phyloP scores from a whole-genome alignment of 2,113 vertebrate species.

The Saguinus imperator region DNA sequence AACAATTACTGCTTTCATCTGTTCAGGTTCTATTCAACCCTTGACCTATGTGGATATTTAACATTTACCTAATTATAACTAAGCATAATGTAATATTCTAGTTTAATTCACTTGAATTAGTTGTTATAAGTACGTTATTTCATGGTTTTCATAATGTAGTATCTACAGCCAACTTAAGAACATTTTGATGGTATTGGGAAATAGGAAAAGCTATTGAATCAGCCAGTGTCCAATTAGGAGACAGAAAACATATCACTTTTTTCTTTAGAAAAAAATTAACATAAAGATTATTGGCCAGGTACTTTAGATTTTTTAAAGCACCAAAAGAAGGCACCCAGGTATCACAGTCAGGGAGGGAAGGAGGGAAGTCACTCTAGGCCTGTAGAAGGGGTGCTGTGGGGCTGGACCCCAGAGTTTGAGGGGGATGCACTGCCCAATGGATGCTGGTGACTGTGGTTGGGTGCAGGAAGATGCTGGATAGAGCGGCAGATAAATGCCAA shows the following conservation, averaged over 20 bases:
- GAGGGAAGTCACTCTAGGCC: not conserved
- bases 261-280: not conserved
- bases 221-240: not conserved
- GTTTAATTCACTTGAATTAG: not conserved
- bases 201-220: not conserved
- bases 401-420: not conserved
- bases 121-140: not conserved
- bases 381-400: not conserved
- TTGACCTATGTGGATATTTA: not conserved
- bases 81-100: not conserved
- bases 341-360: not conserved
- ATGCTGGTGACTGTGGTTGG: not conserved
- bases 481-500: not conserved
- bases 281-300: not conserved
- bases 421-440: no score
- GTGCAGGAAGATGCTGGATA: not conserved
- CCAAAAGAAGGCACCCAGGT: not conserved
- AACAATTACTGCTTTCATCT: not conserved
- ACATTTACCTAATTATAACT: not conserved
- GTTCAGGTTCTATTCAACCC: not conserved
- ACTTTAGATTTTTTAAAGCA: not conserved
- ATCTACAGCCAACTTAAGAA: not conserved
- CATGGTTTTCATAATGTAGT: not conserved
- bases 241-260: not conserved
- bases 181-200: not conserved